These are phyloP conservation scores for Tenthredo livida DNA, from an alignment of 2,888 invertebrate species.

Conservation along the genomic window DNA sequence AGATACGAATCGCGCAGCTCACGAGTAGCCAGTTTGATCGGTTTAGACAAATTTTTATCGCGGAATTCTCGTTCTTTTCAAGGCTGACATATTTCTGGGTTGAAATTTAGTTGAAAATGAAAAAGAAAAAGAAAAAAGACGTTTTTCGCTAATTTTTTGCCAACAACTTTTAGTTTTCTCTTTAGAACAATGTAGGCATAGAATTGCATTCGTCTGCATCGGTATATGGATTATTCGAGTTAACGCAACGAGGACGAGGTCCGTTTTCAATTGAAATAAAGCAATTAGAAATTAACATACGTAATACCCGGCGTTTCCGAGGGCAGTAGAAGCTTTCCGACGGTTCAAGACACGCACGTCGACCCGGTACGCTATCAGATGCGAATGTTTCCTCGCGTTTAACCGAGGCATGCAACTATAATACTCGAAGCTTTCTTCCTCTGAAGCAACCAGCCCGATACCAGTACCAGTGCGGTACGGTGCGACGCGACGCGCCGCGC, in stretches of 20 bases:
- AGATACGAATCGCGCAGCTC: conserved; percentile 37
- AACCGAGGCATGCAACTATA: conserved; percentile 65
- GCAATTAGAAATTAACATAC: conserved; percentile 74
- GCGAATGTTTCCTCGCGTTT: conserved; percentile 69
- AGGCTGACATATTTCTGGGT: not conserved
- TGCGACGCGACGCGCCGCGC: not conserved
- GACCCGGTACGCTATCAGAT: conserved; percentile 66
- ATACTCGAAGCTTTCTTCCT: conserved; percentile 1
- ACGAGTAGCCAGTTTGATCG: conserved; percentile 52
- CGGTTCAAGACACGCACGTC: conserved; percentile 63
- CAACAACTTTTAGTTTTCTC: not conserved
- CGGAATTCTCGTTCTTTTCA: conserved; percentile 25
- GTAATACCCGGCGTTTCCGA: conserved; percentile 71
- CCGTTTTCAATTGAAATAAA: conserved; percentile 68
- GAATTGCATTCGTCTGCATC: not conserved
- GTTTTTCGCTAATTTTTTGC: not conserved
- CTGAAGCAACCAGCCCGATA: conserved; percentile 36
- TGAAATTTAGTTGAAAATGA: not conserved
- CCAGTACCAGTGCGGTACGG: not conserved
- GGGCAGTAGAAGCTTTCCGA: conserved; percentile 64
- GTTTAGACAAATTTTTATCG: conserved; percentile 52
- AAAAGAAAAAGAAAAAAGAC: not conserved
- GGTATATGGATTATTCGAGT: not conserved
- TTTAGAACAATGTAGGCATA: not conserved
- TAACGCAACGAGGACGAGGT: not conserved